phyloP scores from a whole-genome alignment of 2,797 vertebrate species.

The Hydrophis major region DNA sequence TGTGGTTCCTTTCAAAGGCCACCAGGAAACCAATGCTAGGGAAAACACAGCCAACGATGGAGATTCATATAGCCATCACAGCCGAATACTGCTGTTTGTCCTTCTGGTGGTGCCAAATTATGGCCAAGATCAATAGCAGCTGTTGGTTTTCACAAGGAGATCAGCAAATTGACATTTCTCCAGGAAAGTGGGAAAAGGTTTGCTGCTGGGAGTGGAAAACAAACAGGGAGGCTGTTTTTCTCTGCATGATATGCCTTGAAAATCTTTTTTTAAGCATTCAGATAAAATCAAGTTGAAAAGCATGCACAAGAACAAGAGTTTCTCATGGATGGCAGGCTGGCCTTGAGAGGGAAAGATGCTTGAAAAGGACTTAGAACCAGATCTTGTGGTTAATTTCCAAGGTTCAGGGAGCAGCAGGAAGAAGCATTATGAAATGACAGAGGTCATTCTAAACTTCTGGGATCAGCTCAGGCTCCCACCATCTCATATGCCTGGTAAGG shows the following conservation, averaged over 20 bases:
- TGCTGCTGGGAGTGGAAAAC: background rate
- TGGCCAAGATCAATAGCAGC: background rate
- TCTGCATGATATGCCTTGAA: background rate
- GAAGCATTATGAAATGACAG: background rate
- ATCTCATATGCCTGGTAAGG: background rate
- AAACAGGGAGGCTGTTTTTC: background rate
- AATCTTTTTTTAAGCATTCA: background rate
- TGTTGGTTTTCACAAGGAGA: background rate
- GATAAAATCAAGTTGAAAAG: background rate
- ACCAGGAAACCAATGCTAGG: background rate
- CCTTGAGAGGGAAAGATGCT: background rate
- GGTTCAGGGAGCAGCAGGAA: background rate
- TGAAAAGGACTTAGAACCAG: background rate
- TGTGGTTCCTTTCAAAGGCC: background rate
- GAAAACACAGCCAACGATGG: background rate
- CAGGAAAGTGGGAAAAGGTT: background rate
- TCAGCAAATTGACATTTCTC: background rate
- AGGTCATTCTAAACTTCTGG: background rate
- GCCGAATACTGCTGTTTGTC: fast-evolving
- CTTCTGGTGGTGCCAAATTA: background rate
- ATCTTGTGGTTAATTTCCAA: background rate
- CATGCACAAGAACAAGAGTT: background rate
- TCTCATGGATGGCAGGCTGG: background rate
- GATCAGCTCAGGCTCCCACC: background rate
- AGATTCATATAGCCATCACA: fast-evolving